Percentiles rank a stretch among this genome's conserved stretches.
These are phyloP conservation scores for Scomber colias DNA, from an alignment of 2,113 vertebrate species.

Conservation along the genomic window DNA sequence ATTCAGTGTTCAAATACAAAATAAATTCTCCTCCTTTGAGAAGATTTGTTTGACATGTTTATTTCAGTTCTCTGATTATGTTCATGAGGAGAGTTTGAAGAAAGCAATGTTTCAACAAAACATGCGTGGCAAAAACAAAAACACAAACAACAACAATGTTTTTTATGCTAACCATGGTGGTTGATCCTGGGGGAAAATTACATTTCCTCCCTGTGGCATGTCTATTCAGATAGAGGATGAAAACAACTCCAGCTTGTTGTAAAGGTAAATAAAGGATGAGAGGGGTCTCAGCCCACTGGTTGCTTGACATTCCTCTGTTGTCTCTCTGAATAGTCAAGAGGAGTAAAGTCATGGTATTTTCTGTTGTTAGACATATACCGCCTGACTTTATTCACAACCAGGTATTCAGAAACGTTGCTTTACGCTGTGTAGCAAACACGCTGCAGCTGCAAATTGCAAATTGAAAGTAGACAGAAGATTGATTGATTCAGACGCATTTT, in stretches of 20 bases:
- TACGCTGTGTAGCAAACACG: background rate
- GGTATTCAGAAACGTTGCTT: conserved; percentile 11
- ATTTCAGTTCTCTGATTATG: conserved; percentile 17
- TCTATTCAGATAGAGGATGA: background rate
- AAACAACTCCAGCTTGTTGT: conserved; percentile 4
- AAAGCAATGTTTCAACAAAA: background rate
- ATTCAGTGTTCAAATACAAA: conserved; percentile 37
- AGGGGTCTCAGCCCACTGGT: conserved; percentile 18
- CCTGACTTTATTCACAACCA: conserved; percentile 19
- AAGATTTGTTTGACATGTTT: conserved; percentile 23
- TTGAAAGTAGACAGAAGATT: conserved; percentile 11
- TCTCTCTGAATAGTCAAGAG: conserved; percentile 21
- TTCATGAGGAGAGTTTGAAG: conserved; percentile 17
- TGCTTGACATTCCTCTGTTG: conserved; percentile 38
- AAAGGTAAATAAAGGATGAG: conserved; percentile 37
- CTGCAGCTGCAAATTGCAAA: conserved; percentile 21
- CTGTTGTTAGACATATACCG: background rate
- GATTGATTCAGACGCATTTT: conserved; percentile 12
- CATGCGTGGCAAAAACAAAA: background rate
- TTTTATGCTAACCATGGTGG: conserved; percentile 10
- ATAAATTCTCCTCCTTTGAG: background rate
- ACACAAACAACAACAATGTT: background rate
- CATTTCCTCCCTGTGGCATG: background rate
- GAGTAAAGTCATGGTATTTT: background rate
- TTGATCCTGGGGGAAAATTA: conserved; percentile 23